Base-by-base conservation (phyloP, 37 sponge, comb jelly and placozoan species). In the Halisarca cf. caerulea region DNA sequence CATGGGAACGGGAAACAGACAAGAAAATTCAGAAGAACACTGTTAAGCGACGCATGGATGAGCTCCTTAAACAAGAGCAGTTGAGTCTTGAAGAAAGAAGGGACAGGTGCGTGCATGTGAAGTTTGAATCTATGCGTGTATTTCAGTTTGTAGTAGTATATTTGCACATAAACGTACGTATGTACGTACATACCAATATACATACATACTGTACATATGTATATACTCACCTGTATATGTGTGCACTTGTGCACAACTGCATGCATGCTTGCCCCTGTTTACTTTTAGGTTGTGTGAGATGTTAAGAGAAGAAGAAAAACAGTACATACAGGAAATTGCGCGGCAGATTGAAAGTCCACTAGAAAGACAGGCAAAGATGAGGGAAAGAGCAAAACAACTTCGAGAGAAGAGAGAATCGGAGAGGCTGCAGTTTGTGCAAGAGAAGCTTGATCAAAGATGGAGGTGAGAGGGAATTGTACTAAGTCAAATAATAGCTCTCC, bases 331-430 rank as follows among this genome's bases (percentile, higher is more conserved):
- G 4, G 99, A 98, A 69, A 85, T 98, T 69, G 82, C 86, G 8
- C 25, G 38, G 35, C 85, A 66, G 42, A 80, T 96, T 40, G 99
- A 98, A 84, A 98, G 97, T 17, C 66, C 75, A 3, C 81, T 94
- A 61, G 99, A 98, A 66, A 42, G 93, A 66, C 99, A 96, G 82
- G 97, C 98, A 8, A 90, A 82, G 81, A 96, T 98, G 97, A 90
- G 95, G 25, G 98, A 95, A 82, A 85, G 96, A 69, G 98, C 96
- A 20, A 90, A 80, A 47, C 57, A 39, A 17, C 84, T 97, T 23
- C 85, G 80, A 59, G 96, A 97, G 60, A 90, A 89, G 82, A 88
- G 98, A 34, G 98, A 97, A 86, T 45, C 51, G 21, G 96, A 97
- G 83, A 89, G 98, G 82, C 87, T 87, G 14, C 88, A 86, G 27